These are phyloP conservation scores for Bradysia coprophila DNA, from an alignment of 1,140 invertebrate species.

Conservation along the genomic window DNA sequence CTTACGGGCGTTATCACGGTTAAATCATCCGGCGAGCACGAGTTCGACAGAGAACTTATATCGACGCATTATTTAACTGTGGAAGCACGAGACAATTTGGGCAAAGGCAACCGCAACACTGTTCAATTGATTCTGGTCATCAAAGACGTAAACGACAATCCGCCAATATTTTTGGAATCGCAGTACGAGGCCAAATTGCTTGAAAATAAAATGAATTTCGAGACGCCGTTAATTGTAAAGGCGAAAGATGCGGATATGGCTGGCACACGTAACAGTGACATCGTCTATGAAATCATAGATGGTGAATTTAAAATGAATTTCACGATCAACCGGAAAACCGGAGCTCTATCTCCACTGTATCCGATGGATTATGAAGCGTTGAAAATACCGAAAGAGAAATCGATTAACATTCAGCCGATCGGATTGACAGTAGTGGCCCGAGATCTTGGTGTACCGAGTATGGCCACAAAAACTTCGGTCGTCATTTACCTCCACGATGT, in stretches of 20 bases:
- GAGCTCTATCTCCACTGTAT: constrained; percentile 42
- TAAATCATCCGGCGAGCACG: constrained; percentile 44
- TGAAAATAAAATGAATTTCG: constrained; percentile 65
- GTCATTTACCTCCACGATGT: constrained; percentile 70
- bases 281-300: constrained; percentile 61
- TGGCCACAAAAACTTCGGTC: constrained; percentile 54
- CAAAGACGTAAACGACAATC: constrained; percentile 78
- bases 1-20: constrained; percentile 68
- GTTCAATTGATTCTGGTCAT: constrained; percentile 71
- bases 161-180: constrained; percentile 60
- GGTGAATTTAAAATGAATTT: constrained; percentile 62
- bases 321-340: constrained; percentile 52
- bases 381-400: constrained; percentile 24
- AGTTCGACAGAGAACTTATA: constrained; percentile 74
- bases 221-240: constrained; percentile 54
- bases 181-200: constrained; percentile 67
- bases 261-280: constrained; percentile 70
- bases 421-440: constrained; percentile 57
- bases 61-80: constrained; percentile 77
- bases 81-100: constrained; percentile 75
- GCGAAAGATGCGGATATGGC: constrained; percentile 73
- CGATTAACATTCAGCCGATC: constrained; percentile 44
- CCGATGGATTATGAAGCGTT: constrained; percentile 60
- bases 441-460: constrained; percentile 58
- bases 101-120: constrained; percentile 71